Percentiles rank a stretch among this genome's conserved stretches.
phyloP scores from a whole-genome alignment of 2,797 vertebrate species.

The Periophthalmus magnuspinnatus region DNA sequence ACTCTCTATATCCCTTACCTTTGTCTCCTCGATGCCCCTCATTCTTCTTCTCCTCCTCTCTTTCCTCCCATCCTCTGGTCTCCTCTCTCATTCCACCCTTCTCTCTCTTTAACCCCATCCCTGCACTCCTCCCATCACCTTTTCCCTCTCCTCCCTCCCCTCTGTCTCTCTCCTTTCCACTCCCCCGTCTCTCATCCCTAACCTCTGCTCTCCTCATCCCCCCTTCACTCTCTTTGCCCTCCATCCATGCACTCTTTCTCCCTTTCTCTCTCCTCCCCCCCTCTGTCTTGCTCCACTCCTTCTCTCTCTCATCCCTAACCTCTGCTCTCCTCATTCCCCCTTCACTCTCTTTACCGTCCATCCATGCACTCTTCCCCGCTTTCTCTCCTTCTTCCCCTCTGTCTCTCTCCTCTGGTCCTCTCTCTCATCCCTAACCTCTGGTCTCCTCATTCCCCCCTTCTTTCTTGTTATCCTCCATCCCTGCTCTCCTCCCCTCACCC shows the following conservation, averaged over 20 bases:
- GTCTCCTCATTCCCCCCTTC: background rate
- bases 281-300: too few species aligned
- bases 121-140: slow-evolving; percentile 2
- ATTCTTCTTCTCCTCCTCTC: background rate
- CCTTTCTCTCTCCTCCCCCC: too few species aligned
- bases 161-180: background rate
- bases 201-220: background rate
- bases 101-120: slow-evolving; percentile 7
- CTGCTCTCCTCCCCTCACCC: background rate
- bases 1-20: background rate
- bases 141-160: background rate
- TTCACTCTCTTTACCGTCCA: background rate
- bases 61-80: background rate
- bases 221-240: background rate
- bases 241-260: too few species aligned
- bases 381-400: slow-evolving; percentile 11
- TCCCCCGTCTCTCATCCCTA: background rate
- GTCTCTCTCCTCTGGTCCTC: too few species aligned
- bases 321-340: background rate
- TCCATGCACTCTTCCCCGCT: too few species aligned
- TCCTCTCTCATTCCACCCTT: background rate
- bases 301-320: too few species aligned
- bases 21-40: background rate
- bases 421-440: background rate
- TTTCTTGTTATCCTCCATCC: background rate